Evolutionary conservation across 2,888 invertebrate species (phyloP), one percentile per base, ranked within the genome.

Genomic region (Schrankia costaestrigalis): DNA sequence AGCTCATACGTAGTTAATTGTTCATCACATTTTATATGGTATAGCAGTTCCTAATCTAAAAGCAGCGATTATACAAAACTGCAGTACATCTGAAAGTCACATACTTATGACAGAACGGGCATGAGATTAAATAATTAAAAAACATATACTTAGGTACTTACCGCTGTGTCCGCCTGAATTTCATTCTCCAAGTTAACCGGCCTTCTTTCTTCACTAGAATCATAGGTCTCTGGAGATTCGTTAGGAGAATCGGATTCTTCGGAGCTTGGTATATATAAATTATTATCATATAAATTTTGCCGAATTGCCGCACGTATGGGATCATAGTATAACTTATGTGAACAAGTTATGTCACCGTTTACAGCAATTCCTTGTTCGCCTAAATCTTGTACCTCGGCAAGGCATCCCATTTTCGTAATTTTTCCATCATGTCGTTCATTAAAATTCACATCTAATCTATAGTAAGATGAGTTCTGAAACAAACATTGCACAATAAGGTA

Each of bases 181-280:
- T 86, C 85, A 68, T 82, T 86, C 35, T 76, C 78, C 10, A 84
- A 67, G 35, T 73, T 67, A 0, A 85, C 56, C 0, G 80, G 77
- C 33, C 44, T 53, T 27, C 68, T 59, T 2, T 50, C 56, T 26
- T 48, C 28, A 1, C 40, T 35, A 3, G 52, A 26, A 27, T 71
- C 71, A 1, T n/a, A n/a, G n/a, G n/a, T n/a, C n/a, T 49, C 41
- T 17, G 25, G 19, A 2, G 18, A 10, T 5, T 18, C 23, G 6
- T 12, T 21, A n/a, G 32, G 36, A n/a, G 58, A 46, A 10, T 34
- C 36, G 8, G 56, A 45, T 5, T 54, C 56, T 7, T 43, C 51
- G 41, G 39, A 2, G 42, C 51, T 0, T 38, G 45, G n/a, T n/a
- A n/a, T n/a, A n/a, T n/a, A n/a, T n/a, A n/a, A n/a, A n/a, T n/a